phyloP scores from a whole-genome alignment of 2,888 invertebrate genomes.

The Antitype chi region DNA sequence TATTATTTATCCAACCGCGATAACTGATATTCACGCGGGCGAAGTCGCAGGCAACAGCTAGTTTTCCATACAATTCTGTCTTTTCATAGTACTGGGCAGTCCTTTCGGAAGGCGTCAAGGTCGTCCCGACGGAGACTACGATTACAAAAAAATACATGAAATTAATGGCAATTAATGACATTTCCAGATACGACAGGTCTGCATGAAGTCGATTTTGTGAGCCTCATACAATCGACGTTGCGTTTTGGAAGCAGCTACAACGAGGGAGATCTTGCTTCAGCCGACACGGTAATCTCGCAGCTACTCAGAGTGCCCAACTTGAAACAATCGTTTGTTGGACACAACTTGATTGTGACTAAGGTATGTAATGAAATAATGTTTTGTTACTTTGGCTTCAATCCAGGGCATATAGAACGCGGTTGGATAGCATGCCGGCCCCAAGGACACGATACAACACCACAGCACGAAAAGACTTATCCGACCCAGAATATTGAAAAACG shows the following conservation, averaged over 20 bases:
- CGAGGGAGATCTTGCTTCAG: conserved; percentile 72
- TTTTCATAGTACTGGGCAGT: too few species aligned
- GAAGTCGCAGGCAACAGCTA: too few species aligned
- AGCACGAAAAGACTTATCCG: neutral
- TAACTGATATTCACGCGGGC: too few species aligned
- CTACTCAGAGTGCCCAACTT: conserved; percentile 76
- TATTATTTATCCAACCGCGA: too few species aligned
- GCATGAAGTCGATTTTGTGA: conserved; percentile 72
- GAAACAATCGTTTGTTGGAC: conserved; percentile 70
- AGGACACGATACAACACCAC: neutral
- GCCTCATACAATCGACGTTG: conserved; percentile 70
- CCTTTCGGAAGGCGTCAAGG: too few species aligned
- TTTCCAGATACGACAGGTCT: conserved; percentile 57
- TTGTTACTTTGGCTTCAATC: neutral
- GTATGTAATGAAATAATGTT: conserved; percentile 61
- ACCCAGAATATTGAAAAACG: neutral
- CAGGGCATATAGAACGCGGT: neutral
- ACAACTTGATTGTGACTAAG: conserved; percentile 79
- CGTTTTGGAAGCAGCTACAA: conserved; percentile 60
- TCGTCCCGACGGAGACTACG: too few species aligned
- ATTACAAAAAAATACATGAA: too few species aligned
- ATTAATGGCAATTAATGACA: neutral
- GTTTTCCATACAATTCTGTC: too few species aligned
- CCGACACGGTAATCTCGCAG: conserved; percentile 73
- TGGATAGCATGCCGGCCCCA: neutral